These are phyloP conservation scores for Bradypus variegatus DNA, from an alignment of 2,797 vertebrate species.

Conservation along the genomic window DNA sequence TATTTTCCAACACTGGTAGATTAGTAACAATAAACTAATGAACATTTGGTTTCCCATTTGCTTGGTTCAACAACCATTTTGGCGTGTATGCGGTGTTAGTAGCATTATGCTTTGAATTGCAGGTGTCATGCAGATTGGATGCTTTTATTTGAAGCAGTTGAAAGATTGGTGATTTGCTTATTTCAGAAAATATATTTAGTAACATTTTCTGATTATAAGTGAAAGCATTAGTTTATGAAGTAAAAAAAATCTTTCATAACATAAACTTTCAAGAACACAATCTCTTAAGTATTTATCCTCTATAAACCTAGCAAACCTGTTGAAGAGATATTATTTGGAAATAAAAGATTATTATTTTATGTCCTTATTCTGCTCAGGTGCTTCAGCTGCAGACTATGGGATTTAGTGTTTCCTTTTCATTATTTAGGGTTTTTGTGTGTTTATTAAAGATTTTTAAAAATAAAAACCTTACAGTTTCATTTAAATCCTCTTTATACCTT, in stretches of 20 bases:
- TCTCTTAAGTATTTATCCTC: neutral
- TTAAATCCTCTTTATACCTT: neutral
- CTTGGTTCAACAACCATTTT: slow-evolving; percentile 26
- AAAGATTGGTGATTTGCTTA: slow-evolving; percentile 36
- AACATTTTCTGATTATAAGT: slow-evolving; percentile 43
- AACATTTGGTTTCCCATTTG: neutral
- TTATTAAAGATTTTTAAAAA: neutral
- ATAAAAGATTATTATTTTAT: neutral
- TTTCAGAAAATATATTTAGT: slow-evolving; percentile 22
- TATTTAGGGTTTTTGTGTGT: neutral
- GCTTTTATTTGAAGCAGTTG: slow-evolving; percentile 73
- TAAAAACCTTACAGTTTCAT: neutral
- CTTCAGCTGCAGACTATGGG: neutral
- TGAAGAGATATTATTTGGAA: neutral
- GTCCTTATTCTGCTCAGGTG: neutral
- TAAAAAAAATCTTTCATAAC: neutral
- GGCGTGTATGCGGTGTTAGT: slow-evolving; percentile 58
- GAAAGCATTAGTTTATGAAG: slow-evolving; percentile 28
- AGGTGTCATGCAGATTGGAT: slow-evolving; percentile 76
- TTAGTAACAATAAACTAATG: neutral
- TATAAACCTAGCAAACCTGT: neutral
- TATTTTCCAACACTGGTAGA: neutral
- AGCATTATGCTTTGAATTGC: slow-evolving; percentile 76
- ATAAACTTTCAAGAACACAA: neutral
- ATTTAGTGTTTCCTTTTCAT: neutral